Evolutionary conservation across 1,140 invertebrate species (phyloP).

Genomic region (Bombus pascuorum): DNA sequence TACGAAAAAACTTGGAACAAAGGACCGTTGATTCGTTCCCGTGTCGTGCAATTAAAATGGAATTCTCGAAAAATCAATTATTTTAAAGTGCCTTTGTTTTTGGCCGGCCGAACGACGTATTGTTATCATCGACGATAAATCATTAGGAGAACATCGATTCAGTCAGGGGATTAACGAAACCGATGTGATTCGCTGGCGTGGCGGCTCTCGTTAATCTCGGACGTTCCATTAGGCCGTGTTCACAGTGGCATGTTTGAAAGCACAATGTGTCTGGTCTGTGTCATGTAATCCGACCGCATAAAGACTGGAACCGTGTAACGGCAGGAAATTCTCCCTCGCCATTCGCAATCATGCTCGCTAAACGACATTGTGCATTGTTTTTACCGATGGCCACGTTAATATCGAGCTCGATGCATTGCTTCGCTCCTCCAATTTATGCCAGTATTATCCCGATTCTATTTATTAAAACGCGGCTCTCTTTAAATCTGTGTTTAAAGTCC

Average conservation of each 20-base stretch:
- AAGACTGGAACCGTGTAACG: conserved; percentile 48
- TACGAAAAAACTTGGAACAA: no score
- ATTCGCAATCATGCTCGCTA: not conserved
- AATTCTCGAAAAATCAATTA: not conserved
- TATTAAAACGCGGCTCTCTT: not conserved
- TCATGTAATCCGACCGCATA: conserved; percentile 50
- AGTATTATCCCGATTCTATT: not conserved
- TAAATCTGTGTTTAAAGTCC: not conserved
- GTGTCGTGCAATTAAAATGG: not conserved
- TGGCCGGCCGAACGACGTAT: not conserved
- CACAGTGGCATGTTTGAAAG: conserved; percentile 29
- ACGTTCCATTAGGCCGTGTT: conserved; percentile 49
- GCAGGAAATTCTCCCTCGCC: conserved; percentile 3
- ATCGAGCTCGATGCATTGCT: not conserved
- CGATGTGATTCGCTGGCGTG: conserved; percentile 15
- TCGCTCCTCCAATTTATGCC: not conserved
- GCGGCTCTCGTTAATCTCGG: conserved; percentile 45
- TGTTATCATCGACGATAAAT: conserved; percentile 21
- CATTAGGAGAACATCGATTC: conserved; percentile 34
- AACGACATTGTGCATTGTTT: conserved; percentile 34
- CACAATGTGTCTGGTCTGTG: conserved; percentile 4
- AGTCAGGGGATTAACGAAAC: conserved; percentile 32
- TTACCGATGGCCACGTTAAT: conserved; percentile 13
- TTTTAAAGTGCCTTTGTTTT: not conserved
- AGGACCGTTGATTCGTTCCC: not conserved